phyloP scores from a whole-genome alignment of 2,113 vertebrate genomes.

The Pionites leucogaster region DNA sequence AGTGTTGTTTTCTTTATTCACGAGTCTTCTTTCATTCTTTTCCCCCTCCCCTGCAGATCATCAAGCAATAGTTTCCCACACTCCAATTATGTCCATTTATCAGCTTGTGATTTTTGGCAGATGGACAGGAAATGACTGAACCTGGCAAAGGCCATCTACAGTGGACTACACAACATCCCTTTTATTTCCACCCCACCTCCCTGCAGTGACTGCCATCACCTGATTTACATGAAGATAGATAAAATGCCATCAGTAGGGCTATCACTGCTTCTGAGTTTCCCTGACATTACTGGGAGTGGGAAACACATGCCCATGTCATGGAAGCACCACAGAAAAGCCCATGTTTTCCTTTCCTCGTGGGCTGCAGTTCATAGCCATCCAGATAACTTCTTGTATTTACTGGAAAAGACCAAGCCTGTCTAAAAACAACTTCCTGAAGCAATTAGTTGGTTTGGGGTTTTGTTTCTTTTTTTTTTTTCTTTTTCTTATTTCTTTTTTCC shows the following conservation, averaged over 20 bases:
- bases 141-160: constrained; percentile 72
- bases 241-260: constrained; percentile 63
- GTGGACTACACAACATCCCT: constrained; percentile 66
- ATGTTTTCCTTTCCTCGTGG: constrained; percentile 35
- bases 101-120: constrained; percentile 89
- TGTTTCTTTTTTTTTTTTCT: too few relatives aligned
- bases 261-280: constrained; percentile 39
- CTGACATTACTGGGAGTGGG: constrained; percentile 31
- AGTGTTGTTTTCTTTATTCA: constrained; percentile 32
- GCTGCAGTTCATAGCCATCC: constrained; percentile 2
- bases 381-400: constrained; percentile 55
- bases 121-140: constrained; percentile 86
- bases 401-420: constrained; percentile 43
- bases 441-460: neutral
- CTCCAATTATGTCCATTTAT: constrained; percentile 75
- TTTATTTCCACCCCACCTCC: constrained; percentile 60
- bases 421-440: constrained; percentile 66
- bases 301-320: constrained; percentile 51
- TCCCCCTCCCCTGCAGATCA: constrained; percentile 61
- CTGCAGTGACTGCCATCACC: constrained; percentile 21
- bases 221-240: constrained; percentile 64
- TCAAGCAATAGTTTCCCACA: constrained; percentile 82
- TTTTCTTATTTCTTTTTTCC: neutral
- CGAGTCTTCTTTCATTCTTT: constrained; percentile 64
- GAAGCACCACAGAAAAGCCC: constrained; percentile 35